Percentiles rank a stretch among this genome's conserved stretches.
Evolutionary conservation across 1,140 invertebrate species (phyloP).

Genomic region (Megalonaias nervosa): DNA sequence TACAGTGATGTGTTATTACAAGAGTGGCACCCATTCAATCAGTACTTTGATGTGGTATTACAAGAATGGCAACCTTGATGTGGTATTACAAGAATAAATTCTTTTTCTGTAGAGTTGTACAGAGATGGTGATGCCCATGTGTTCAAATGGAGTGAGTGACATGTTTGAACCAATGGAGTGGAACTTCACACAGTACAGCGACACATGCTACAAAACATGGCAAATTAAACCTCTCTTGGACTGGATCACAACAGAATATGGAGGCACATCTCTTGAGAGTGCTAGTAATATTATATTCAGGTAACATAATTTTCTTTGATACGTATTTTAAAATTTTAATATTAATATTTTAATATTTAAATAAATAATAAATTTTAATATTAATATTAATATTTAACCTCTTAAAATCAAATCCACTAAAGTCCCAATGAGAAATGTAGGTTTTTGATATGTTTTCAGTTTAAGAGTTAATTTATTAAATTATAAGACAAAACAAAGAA

Average conservation of each 20-base stretch:
- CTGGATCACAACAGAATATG: conserved; percentile 84
- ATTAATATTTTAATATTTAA: too few relatives aligned
- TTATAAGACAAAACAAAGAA: too few relatives aligned
- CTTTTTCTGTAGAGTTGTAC: conserved; percentile 79
- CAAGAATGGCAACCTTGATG: too few relatives aligned
- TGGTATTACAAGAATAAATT: not conserved
- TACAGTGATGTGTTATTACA: too few relatives aligned
- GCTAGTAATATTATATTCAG: conserved; percentile 88
- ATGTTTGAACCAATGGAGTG: conserved; percentile 87
- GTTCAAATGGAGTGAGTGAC: conserved; percentile 82
- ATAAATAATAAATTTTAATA: too few relatives aligned
- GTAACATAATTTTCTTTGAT: conserved; percentile 35
- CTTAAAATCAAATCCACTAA: too few relatives aligned
- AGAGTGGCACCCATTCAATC: not conserved
- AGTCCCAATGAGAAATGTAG: too few relatives aligned
- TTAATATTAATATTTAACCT: too few relatives aligned
- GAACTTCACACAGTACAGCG: conserved; percentile 79
- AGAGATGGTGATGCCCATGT: conserved; percentile 97
- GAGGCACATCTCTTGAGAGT: conserved; percentile 80
- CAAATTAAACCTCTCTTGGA: conserved; percentile 79
- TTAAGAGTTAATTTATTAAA: too few relatives aligned
- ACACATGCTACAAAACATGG: conserved; percentile 75
- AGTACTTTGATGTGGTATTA: too few relatives aligned
- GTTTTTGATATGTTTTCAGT: too few relatives aligned
- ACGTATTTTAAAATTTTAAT: too few relatives aligned